These are phyloP conservation scores for Ceuthmochares aereus DNA, from an alignment of 2,113 vertebrate genomes.

Conservation along the genomic window DNA sequence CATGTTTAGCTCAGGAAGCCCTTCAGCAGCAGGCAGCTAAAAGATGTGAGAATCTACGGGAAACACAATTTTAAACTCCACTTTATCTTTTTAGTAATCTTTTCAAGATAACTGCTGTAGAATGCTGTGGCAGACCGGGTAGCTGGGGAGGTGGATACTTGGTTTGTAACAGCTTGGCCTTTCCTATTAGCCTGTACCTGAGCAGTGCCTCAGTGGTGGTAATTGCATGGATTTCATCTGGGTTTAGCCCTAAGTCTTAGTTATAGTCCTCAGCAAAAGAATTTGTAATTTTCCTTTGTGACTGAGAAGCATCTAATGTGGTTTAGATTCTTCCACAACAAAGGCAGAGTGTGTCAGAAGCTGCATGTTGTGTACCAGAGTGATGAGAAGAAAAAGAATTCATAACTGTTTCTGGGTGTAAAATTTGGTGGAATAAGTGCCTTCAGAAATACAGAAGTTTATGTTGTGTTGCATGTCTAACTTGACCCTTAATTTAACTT, in stretches of 20 bases:
- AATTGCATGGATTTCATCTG: background rate
- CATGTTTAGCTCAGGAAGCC: background rate
- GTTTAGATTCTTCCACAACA: background rate
- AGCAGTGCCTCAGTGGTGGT: background rate
- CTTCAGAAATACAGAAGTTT: background rate
- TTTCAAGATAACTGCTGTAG: background rate
- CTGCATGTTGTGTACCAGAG: background rate
- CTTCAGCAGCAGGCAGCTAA: background rate
- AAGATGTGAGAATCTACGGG: background rate
- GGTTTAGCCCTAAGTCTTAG: background rate
- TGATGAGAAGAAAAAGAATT: background rate
- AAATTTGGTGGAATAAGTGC: background rate
- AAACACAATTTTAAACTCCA: background rate
- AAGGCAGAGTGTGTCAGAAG: background rate
- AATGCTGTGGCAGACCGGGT: background rate
- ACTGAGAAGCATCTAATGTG: background rate
- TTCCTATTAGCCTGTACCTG: rapidly evolving
- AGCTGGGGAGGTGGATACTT: background rate
- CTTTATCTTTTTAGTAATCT: background rate
- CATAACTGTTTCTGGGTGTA: background rate
- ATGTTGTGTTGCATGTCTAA: background rate
- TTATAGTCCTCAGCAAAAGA: background rate
- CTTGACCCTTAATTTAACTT: background rate
- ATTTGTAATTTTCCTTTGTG: background rate
- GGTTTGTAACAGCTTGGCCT: background rate